Base-by-base conservation (phyloP, 2,113 vertebrate species). In the Nothocercus julius region DNA sequence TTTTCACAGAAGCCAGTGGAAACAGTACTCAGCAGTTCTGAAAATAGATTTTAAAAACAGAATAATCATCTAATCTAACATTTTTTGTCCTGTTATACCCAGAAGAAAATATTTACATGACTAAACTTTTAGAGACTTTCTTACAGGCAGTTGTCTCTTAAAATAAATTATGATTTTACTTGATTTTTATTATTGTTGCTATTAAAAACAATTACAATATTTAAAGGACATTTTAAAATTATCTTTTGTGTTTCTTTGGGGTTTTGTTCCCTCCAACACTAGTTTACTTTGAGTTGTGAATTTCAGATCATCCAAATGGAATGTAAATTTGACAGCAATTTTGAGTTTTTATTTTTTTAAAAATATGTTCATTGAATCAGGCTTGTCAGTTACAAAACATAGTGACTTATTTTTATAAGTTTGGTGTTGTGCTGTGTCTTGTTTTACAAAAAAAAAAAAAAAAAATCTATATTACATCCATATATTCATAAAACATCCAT, bases 21-120 rank as follows among this genome's bases (percentile, higher is more conserved):
- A 81, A 28, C 3, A 81, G 19, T 42, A 56, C 21, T 90, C 68
- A 87, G 45, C 4, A 70, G 24, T 75, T 83, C 49, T 36, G 21
- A 78, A 85, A 95, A 92, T 1, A 72, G 32, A 19, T 85, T 85
- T 91, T 66, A 18, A 87, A 93, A 80, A 1, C 34, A 81, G 51
- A 75, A 72, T 72, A 51, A 83, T 58, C 15, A 68, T 12, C 36
- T 78, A 78, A 63, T 64, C 21, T 56, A 70, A 30, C 0, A 20
- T 67, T 63, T 86, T 87, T 82, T 25, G 72, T 59, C 11, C 12
- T 59, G 0, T 34, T 79, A 14, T 22, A 6, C 3, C 5, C 47
- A 36, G 45, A 63, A 82, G 85, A 59, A 0, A 44, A 44, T 51
- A 59, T 67, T 85, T 70, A 24, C n/a, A 87, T 40, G 12, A 7